Conservation (phyloP, 2,797 vertebrate species). For the Rallus crepitans region DNA sequence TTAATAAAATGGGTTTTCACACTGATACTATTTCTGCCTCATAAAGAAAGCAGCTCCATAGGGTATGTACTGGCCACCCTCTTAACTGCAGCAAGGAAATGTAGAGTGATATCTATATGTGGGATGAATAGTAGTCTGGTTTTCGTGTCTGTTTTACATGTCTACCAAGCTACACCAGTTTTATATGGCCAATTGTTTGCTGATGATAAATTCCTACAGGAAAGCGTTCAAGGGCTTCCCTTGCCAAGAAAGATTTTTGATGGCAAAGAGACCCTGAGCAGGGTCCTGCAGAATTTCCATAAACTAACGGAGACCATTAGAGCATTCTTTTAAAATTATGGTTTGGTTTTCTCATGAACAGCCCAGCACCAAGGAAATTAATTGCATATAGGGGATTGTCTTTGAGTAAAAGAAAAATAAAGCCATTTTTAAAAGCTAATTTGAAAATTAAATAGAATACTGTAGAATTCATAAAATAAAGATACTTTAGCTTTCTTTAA, state of each 20-base stretch:
- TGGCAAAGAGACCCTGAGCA: background rate
- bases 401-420: background rate
- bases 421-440: background rate
- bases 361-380: background rate
- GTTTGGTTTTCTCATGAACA: background rate
- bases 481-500: background rate
- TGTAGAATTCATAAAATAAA: background rate
- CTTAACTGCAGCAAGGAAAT: background rate
- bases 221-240: background rate
- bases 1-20: background rate
- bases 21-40: background rate
- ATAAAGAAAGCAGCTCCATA: background rate
- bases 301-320: background rate
- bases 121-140: background rate
- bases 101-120: background rate
- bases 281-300: background rate
- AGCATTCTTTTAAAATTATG: background rate
- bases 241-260: background rate
- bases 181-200: background rate
- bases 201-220: background rate
- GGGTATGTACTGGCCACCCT: background rate
- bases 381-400: background rate
- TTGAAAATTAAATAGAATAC: background rate
- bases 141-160: background rate
- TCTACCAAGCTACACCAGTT: background rate